Percentiles rank a stretch among this genome's conserved stretches.
phyloP scores from a whole-genome alignment of 2,888 invertebrate species.

The Xylophagus ater region DNA sequence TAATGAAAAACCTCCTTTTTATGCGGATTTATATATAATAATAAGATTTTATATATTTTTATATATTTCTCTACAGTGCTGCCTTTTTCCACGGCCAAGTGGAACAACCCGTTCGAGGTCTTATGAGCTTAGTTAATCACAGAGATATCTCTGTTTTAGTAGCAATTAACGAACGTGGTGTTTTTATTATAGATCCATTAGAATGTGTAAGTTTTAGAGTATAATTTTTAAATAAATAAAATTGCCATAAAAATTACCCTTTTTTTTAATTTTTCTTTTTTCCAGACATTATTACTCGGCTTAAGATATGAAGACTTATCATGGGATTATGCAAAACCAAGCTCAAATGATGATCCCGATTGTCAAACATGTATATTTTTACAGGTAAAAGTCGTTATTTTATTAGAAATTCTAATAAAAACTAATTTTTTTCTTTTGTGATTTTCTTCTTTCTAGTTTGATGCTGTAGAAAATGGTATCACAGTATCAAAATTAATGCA shows the following conservation, averaged over 20 bases:
- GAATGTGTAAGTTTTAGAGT: conserved; percentile 57
- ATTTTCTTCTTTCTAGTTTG: conserved; percentile 29
- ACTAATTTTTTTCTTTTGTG: conserved; percentile 1
- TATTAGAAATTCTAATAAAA: not conserved
- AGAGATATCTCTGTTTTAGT: conserved; percentile 80
- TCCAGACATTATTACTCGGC: conserved; percentile 70
- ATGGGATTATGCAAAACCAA: conserved; percentile 85
- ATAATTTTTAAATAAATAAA: too few relatives aligned
- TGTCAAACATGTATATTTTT: conserved; percentile 86
- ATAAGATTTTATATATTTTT: conserved; percentile 1
- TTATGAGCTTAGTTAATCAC: conserved; percentile 74
- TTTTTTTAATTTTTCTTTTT: conserved; percentile 18
- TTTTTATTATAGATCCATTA: conserved; percentile 74
- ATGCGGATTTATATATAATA: too few relatives aligned
- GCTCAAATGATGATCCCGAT: conserved; percentile 66
- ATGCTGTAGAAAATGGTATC: conserved; percentile 38
- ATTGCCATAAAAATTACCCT: too few relatives aligned
- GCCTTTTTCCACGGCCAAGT: conserved; percentile 94
- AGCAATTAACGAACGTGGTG: conserved; percentile 74
- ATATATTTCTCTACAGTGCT: conserved; percentile 46
- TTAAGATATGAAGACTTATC: conserved; percentile 80
- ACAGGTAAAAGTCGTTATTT: too few relatives aligned
- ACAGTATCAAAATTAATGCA: conserved; percentile 39
- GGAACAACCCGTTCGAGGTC: conserved; percentile 78
- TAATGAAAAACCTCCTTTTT: not conserved